A percentile compares a stretch with the other conserved stretches of the same genome.
phyloP scores from a whole-genome alignment of 2,888 invertebrate genomes.

The Aproaerema taeniolella region DNA sequence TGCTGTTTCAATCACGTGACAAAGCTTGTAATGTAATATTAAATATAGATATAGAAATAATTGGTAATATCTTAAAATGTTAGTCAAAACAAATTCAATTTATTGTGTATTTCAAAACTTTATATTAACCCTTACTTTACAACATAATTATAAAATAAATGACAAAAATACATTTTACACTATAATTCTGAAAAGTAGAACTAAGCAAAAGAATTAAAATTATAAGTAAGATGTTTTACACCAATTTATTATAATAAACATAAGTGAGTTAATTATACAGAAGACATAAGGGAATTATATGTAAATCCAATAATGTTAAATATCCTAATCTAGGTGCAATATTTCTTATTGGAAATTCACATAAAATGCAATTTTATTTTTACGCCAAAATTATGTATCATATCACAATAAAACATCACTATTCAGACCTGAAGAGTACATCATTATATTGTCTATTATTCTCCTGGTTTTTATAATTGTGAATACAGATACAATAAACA shows the following conservation, averaged over 20 bases:
- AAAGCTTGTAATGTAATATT: neutral
- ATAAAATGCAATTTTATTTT: neutral
- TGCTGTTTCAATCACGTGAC: constrained; percentile 1
- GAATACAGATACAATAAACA: neutral
- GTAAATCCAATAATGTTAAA: neutral
- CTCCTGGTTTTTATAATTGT: neutral
- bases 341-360: neutral
- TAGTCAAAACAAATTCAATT: too few relatives aligned
- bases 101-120: too few relatives aligned
- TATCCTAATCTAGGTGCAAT: constrained; percentile 1
- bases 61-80: constrained; percentile 22
- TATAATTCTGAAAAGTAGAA: constrained; percentile 19
- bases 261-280: neutral
- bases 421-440: neutral
- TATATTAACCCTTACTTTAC: constrained; percentile 31
- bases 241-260: neutral
- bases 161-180: constrained; percentile 24
- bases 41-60: neutral
- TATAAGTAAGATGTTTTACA: neutral
- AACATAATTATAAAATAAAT: constrained; percentile 27
- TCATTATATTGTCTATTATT: neutral
- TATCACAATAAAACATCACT: neutral
- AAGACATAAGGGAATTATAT: neutral
- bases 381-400: neutral
- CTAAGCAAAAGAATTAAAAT: constrained; percentile 11